Base-by-base conservation (phyloP, 1,140 invertebrate genomes). In the Drosophila nikananu region DNA sequence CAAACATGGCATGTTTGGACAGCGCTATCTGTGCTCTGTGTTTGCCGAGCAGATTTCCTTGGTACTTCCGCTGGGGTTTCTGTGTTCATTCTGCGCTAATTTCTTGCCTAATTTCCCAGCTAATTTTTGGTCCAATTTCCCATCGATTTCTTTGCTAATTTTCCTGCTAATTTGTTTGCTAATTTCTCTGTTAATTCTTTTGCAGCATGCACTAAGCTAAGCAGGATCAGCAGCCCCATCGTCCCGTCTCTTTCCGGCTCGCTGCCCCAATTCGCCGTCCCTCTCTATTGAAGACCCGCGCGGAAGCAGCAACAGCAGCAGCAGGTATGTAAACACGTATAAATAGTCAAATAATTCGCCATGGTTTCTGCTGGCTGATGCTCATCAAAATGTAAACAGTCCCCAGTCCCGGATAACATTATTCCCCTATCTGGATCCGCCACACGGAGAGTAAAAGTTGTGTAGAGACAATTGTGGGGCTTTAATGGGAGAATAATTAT, bases 301-400 rank as follows among this genome's bases (percentile, higher is more conserved):
- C 42, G 41, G 37, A 42, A 62, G 37, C 49, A 61, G 61, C 57
- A n/a, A n/a, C 57, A 44, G 17, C 46, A 70, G 54, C 64, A 70
- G 54, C 64, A 78, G 76, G 76, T 78, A 78, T 71, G 76, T 78
- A 78, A 78, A 78, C 66, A 78, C 74, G 63, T 77, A 76, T 58
- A 77, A 77, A 77, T 77, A 77, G 75, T 70, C 65, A 77, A 77
- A 77, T 77, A 77, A 68, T 77, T 61, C 46, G 65, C 52, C 13
- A 5, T 55, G 52, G 19, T 66, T 73, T 81, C 60, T 37, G 30
- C 42, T 39, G 17, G 49, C 49, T 55, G 55, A 76, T 79, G 70
- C 74, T 75, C 74, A 79, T 77, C 72, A 82, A 76, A 82, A 46
- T 64, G 52, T 64, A 66, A 64, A 66, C 73, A 65, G 39, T 77